A percentile compares a stretch with the other conserved stretches of the same genome.
phyloP scores from a whole-genome alignment of 2,888 invertebrate genomes.

The Euplagia quadripunctaria region DNA sequence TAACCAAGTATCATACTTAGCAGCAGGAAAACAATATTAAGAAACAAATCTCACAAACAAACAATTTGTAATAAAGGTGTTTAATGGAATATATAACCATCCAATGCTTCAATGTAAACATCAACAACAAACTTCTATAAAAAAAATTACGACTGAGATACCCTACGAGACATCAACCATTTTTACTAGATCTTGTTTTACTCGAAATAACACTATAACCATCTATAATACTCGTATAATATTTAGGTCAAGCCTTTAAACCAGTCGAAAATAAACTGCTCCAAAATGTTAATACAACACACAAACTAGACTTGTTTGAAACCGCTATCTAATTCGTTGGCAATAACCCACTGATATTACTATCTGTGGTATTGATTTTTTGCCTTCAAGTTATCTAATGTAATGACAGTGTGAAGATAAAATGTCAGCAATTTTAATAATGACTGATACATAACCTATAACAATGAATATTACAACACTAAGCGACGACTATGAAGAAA shows the following conservation, averaged over 20 bases:
- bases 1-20: too few relatives aligned
- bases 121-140: neutral
- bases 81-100: too few relatives aligned
- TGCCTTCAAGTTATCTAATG: conserved; percentile 33
- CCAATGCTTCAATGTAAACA: too few relatives aligned
- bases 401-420: conserved; percentile 41
- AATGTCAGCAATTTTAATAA: conserved; percentile 37
- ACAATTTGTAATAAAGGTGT: too few relatives aligned
- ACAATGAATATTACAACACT: conserved; percentile 32
- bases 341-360: conserved; percentile 40
- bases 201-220: neutral
- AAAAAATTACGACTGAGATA: neutral
- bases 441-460: conserved; percentile 18
- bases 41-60: neutral
- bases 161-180: neutral
- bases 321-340: conserved; percentile 43
- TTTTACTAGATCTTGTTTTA: conserved; percentile 1
- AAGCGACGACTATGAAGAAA: conserved; percentile 19
- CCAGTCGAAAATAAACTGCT: conserved; percentile 43
- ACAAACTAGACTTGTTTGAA: conserved; percentile 44
- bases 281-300: conserved; percentile 49
- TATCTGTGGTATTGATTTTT: conserved; percentile 41
- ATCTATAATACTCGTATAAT: conserved; percentile 32
- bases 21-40: neutral
- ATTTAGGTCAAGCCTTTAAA: conserved; percentile 45